Conservation (phyloP, 2,888 invertebrate species). For the Ophraella communa region DNA sequence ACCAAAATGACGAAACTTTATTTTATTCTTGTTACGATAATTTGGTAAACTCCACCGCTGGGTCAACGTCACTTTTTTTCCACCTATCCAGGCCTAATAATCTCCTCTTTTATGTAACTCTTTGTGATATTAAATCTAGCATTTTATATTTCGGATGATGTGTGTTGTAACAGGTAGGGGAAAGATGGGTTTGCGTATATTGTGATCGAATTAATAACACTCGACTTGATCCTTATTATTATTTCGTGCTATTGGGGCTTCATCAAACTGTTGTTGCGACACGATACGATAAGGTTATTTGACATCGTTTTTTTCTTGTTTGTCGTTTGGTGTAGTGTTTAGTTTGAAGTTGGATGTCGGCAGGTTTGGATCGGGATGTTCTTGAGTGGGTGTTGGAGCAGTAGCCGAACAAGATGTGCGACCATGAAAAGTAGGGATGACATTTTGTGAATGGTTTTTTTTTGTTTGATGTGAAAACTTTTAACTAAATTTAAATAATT, state of each 20-base stretch:
- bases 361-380: conserved; percentile 34
- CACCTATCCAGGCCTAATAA: conserved; percentile 28
- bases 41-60: background rate
- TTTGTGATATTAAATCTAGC: conserved; percentile 37
- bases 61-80: conserved; percentile 18
- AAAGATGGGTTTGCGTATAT: conserved; percentile 21
- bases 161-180: conserved; percentile 38
- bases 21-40: no score
- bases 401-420: conserved; percentile 29
- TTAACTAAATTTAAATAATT: no score
- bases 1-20: no score
- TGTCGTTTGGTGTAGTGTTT: background rate
- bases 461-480: no score
- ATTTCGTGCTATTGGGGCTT: conserved; percentile 21
- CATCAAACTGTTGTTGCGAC: conserved; percentile 26
- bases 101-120: conserved; percentile 37
- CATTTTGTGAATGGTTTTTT: no score
- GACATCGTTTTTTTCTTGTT: conserved; percentile 19
- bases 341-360: conserved; percentile 22
- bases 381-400: conserved; percentile 19
- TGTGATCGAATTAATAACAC: conserved; percentile 43
- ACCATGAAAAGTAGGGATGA: conserved; percentile 12
- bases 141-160: conserved; percentile 8
- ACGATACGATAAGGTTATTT: background rate
- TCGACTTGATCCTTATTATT: conserved; percentile 38